Conservation (phyloP, 2,888 invertebrate genomes). For the Nymphalis urticae region DNA sequence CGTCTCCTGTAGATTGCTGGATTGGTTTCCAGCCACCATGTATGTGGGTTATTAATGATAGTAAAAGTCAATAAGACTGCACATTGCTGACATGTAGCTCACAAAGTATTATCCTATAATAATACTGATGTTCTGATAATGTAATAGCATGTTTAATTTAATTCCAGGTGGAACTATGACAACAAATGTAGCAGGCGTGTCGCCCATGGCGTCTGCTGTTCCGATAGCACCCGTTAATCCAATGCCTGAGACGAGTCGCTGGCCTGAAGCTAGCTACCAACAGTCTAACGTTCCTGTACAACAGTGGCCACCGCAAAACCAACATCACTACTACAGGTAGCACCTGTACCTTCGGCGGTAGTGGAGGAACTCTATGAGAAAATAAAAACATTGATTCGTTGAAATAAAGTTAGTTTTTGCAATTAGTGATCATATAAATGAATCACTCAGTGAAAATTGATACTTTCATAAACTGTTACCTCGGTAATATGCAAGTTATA, state of each 20-base stretch:
- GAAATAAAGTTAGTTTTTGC: neutral
- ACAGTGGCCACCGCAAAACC: conserved; percentile 72
- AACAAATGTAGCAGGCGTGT: conserved; percentile 48
- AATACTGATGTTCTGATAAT: too few species aligned
- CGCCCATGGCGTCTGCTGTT: conserved; percentile 43
- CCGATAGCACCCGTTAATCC: conserved; percentile 43
- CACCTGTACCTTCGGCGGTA: conserved; percentile 23
- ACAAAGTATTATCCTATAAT: too few species aligned
- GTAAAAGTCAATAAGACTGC: too few species aligned
- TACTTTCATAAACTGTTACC: too few species aligned
- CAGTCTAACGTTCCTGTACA: conserved; percentile 45
- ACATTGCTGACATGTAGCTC: too few species aligned
- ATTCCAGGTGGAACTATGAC: conserved; percentile 51
- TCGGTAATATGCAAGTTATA: too few species aligned
- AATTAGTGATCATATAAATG: neutral
- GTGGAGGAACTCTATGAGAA: conserved; percentile 1
- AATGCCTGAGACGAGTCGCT: conserved; percentile 46
- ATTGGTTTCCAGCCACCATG: too few species aligned
- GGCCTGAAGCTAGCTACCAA: conserved; percentile 50
- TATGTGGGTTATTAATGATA: too few species aligned
- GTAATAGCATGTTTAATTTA: neutral
- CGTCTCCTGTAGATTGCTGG: too few species aligned
- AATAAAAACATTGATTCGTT: conserved; percentile 1
- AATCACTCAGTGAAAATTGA: neutral
- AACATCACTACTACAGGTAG: conserved; percentile 84